Evolutionary conservation across 2,888 invertebrate species (phyloP), one percentile per base, ranked within the genome.

Genomic region (Drosophila histrio): DNA sequence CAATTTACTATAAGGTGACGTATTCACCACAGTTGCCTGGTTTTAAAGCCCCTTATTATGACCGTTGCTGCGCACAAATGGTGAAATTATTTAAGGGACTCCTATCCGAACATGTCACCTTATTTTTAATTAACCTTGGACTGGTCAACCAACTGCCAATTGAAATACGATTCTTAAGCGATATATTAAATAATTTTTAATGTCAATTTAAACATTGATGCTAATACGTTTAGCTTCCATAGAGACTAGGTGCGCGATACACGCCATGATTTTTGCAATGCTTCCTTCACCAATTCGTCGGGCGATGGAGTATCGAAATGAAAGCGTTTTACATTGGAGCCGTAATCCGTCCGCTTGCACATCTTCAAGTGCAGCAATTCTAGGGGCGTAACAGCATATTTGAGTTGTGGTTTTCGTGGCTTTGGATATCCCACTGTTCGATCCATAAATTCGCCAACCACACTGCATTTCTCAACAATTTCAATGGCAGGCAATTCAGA

Each of bases 271-370:
- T 90, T 90, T 13, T 72, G 72, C 21, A 91, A 52, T 5, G 90
- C 68, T 19, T 78, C 75, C 38, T 90, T 76, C 3, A 91, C 77
- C 24, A 88, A 36, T 43, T 91, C 91, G 65, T 91, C 91, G 1
- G 91, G 91, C 0, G 91, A 91, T 53, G 86, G 83, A 0, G 90
- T 89, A 50, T 89, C 83, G 41, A 91, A 91, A 4, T 38, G 56
- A 70, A 91, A 91, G 1, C 82, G 77, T 61, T 75, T 71, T 21
- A 91, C 80, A 38, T 75, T 77, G 2, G 72, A 54, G n/a, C 77
- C 77, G 32, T 88, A 89, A 44, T 81, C 75, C 3, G 67, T 46
- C 0, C 62, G 62, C 17, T 17, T 32, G 26, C 9, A 76, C 15
- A 84, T 36, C 26, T 80, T 78, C 4, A 84, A 49, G 22, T 86